These are phyloP conservation scores for Podarcis muralis DNA, from an alignment of 2,113 vertebrate species.

Conservation along the genomic window DNA sequence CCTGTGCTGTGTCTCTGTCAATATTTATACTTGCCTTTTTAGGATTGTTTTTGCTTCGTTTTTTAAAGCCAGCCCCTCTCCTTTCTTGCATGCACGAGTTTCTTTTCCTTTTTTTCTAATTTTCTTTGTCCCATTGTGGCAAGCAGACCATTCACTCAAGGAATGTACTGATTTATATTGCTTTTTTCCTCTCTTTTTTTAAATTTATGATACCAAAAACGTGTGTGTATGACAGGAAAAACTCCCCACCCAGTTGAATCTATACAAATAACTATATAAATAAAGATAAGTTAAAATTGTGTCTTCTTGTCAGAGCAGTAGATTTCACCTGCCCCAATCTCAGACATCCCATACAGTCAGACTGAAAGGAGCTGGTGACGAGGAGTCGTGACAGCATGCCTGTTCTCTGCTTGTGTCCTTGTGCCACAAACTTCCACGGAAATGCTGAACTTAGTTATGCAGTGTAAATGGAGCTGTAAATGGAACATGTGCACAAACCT, in stretches of 20 bases:
- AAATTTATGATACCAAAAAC: constrained; percentile 61
- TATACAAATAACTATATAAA: constrained; percentile 65
- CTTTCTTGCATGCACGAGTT: constrained; percentile 53
- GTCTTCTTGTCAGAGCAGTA: constrained; percentile 52
- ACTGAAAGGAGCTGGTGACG: background rate
- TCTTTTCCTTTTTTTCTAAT: background rate
- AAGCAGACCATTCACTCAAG: constrained; percentile 50
- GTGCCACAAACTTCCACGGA: no score
- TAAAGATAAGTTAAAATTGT: constrained; percentile 60
- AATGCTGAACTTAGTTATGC: background rate
- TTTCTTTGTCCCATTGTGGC: constrained; percentile 51
- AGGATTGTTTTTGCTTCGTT: constrained; percentile 11
- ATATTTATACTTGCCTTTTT: constrained; percentile 41
- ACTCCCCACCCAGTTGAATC: constrained; percentile 45
- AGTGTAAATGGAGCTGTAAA: no score
- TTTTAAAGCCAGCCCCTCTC: constrained; percentile 43
- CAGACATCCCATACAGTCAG: background rate
- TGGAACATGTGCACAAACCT: background rate
- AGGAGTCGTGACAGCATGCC: background rate
- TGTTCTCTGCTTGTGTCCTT: background rate
- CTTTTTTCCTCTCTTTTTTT: constrained; percentile 40
- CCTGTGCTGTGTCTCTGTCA: constrained; percentile 55
- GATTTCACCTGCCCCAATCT: no score
- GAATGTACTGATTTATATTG: constrained; percentile 65
- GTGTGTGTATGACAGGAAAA: constrained; percentile 56